phyloP scores from a whole-genome alignment of 2,797 vertebrate genomes.

The Ptychadena robeensis region DNA sequence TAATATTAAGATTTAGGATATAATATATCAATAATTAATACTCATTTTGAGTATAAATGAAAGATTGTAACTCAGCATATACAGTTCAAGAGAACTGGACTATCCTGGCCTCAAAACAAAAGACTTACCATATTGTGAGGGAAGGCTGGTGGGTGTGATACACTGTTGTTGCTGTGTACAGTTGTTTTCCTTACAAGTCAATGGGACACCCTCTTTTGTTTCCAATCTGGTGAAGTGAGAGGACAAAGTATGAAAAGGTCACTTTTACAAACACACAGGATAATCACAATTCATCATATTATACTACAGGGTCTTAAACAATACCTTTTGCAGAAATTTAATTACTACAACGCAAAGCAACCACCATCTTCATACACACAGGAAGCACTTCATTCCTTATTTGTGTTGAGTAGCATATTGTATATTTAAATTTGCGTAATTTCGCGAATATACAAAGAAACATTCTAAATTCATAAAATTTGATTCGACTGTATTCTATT shows the following conservation, averaged over 20 bases:
- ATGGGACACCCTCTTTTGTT: constrained; percentile 58
- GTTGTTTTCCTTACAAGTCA: constrained; percentile 65
- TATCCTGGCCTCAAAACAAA: not conserved
- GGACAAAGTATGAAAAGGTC: not conserved
- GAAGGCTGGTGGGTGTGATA: constrained; percentile 72
- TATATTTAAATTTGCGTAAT: too few relatives aligned
- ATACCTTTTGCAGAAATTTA: not conserved
- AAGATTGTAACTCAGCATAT: too few relatives aligned
- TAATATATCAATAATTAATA: too few relatives aligned
- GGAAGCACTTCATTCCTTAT: too few relatives aligned
- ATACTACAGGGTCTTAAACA: not conserved
- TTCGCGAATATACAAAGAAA: too few relatives aligned
- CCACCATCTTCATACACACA: too few relatives aligned
- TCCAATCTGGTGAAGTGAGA: not conserved
- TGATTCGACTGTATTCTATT: too few relatives aligned
- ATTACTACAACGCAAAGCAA: too few relatives aligned
- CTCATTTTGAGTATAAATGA: too few relatives aligned
- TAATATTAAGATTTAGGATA: too few relatives aligned
- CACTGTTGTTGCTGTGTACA: constrained; percentile 73
- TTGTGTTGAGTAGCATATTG: too few relatives aligned
- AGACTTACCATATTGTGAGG: constrained; percentile 74
- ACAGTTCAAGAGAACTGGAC: not conserved
- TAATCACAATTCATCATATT: not conserved
- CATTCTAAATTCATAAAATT: too few relatives aligned
- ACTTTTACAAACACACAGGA: not conserved